Percentiles rank a stretch among this genome's conserved stretches.
phyloP scores from a whole-genome alignment of 2,888 invertebrate species.

The Andrena bucephala region DNA sequence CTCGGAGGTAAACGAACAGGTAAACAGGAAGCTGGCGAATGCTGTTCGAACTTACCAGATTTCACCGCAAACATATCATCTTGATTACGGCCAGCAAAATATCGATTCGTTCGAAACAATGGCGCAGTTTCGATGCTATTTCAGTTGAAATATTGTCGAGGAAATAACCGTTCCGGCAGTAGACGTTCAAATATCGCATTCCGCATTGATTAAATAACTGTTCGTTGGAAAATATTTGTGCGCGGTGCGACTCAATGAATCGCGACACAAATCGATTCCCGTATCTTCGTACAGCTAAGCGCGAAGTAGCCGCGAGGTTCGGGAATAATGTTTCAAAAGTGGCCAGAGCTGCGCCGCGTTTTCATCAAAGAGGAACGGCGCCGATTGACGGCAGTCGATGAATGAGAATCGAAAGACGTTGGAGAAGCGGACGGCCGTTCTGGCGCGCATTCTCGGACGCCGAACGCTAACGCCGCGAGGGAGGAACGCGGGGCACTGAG shows the following conservation, averaged over 20 bases:
- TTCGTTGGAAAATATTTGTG: background rate
- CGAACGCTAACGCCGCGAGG: background rate
- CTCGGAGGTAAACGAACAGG: constrained; percentile 36
- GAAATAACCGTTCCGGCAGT: background rate
- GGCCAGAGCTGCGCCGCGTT: background rate
- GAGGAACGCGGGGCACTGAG: background rate
- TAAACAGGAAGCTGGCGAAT: background rate
- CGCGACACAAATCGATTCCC: background rate
- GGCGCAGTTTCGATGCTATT: background rate
- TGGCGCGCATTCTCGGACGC: constrained; percentile 23
- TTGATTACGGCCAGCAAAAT: background rate
- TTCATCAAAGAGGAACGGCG: background rate
- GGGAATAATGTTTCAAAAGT: background rate
- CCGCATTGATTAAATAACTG: background rate
- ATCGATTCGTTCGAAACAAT: background rate
- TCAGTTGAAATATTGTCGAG: background rate
- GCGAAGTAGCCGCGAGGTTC: background rate
- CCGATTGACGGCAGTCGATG: constrained; percentile 20
- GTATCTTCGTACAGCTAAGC: background rate
- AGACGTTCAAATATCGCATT: background rate
- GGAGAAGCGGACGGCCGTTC: background rate
- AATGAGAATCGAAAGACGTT: constrained; percentile 25
- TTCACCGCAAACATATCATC: background rate
- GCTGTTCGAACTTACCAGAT: constrained; percentile 8
- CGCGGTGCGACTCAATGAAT: too few species aligned